Conservation (phyloP, 2,797 vertebrate genomes). For the Cryptoblepharus egeriae region DNA sequence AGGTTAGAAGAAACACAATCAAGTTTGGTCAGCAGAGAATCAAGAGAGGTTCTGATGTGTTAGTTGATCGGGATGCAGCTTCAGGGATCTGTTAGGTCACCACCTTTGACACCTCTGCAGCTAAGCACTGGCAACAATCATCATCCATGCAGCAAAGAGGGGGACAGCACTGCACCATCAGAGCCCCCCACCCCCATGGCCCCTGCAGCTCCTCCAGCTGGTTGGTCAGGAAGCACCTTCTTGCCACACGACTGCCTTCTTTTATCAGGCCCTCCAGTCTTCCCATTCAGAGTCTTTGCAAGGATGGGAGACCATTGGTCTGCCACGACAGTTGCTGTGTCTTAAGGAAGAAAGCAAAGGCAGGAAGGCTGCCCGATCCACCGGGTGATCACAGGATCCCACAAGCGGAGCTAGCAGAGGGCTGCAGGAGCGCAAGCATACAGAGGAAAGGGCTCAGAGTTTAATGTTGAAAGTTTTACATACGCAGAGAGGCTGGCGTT, state of each 20-base stretch:
- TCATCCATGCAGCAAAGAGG: slow-evolving; percentile 67
- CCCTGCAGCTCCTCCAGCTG: slow-evolving; percentile 51
- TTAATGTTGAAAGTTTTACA: slow-evolving; percentile 76
- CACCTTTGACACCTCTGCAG: slow-evolving; percentile 64
- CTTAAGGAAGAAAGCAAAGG: slow-evolving; percentile 25
- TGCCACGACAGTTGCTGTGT: slow-evolving; percentile 17
- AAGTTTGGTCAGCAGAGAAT: slow-evolving; percentile 51
- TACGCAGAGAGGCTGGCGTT: slow-evolving; percentile 80
- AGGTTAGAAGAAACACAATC: fast-evolving
- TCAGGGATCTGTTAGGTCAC: slow-evolving; percentile 69
- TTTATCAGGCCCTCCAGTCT: slow-evolving; percentile 29
- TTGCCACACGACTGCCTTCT: neutral
- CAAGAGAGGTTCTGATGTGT: slow-evolving; percentile 55
- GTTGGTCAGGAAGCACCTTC: slow-evolving; percentile 30
- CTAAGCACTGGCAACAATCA: slow-evolving; percentile 60
- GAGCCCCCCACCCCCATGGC: slow-evolving; percentile 73
- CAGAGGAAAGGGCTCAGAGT: slow-evolving; percentile 71
- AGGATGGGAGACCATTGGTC: slow-evolving; percentile 20
- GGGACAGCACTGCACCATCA: slow-evolving; percentile 42
- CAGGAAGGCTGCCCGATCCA: slow-evolving; percentile 22
- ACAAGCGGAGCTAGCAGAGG: slow-evolving; percentile 68
- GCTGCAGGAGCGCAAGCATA: slow-evolving; percentile 60
- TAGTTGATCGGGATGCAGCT: slow-evolving; percentile 68
- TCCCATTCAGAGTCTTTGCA: neutral
- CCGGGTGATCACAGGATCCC: slow-evolving; percentile 51